phyloP scores from a whole-genome alignment of 2,888 invertebrate genomes.

The Uloborus plumipes region DNA sequence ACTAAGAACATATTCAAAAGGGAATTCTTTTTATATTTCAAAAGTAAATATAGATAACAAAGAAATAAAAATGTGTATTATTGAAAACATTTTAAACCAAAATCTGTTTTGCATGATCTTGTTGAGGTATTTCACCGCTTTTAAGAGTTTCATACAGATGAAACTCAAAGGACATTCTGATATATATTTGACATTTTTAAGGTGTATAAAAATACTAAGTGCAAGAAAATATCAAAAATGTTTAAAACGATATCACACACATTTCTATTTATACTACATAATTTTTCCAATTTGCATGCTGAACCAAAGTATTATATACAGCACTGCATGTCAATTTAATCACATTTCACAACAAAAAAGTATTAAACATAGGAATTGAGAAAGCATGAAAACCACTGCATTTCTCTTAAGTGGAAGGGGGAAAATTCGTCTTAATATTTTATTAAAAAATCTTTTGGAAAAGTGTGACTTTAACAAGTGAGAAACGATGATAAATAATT shows the following conservation, averaged over 20 bases:
- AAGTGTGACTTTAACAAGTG: constrained; percentile 49
- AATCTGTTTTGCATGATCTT: no score
- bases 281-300: background rate
- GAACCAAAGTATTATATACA: constrained; percentile 24
- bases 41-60: no score
- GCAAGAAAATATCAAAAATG: no score
- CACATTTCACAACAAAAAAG: constrained; percentile 7
- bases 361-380: background rate
- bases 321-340: constrained; percentile 16
- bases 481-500: constrained; percentile 28
- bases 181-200: background rate
- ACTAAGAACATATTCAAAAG: no score
- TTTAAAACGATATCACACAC: background rate
- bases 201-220: background rate
- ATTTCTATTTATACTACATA: constrained; percentile 10
- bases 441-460: constrained; percentile 9
- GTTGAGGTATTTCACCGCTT: no score
- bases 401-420: constrained; percentile 7
- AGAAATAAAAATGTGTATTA: no score
- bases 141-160: no score
- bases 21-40: no score
- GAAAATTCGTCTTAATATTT: constrained; percentile 7
- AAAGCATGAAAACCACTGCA: background rate
- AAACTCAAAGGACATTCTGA: no score
- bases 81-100: no score